Evolutionary conservation across 2,113 vertebrate species (phyloP).

Genomic region (Myocastor coypus): DNA sequence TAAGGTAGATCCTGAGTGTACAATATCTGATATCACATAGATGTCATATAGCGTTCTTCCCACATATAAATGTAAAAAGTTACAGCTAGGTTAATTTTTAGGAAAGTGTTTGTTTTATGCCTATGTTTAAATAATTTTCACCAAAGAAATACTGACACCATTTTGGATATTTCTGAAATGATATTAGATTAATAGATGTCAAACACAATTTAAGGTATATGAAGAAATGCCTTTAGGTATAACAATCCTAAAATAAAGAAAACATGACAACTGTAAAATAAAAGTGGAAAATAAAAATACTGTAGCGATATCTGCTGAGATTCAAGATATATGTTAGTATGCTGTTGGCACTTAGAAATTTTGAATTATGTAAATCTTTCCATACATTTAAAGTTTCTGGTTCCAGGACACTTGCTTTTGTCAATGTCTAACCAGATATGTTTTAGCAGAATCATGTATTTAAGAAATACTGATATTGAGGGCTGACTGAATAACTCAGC

Average conservation of each 20-base stretch:
- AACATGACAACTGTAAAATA: background rate
- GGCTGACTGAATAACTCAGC: no score
- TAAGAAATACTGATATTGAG: background rate
- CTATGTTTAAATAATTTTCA: background rate
- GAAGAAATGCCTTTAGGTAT: background rate
- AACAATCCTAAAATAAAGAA: background rate
- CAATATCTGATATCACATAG: background rate
- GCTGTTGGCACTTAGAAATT: background rate
- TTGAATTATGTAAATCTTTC: constrained; percentile 17
- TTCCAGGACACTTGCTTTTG: background rate
- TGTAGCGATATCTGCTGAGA: background rate
- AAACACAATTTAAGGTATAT: background rate
- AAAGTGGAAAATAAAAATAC: background rate
- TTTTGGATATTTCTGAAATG: background rate
- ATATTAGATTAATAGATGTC: constrained; percentile 9
- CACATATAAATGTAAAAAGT: background rate
- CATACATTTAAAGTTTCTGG: background rate
- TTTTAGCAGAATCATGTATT: background rate
- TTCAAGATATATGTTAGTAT: background rate
- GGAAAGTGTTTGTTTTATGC: background rate
- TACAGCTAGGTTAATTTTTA: background rate
- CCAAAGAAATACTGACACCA: background rate
- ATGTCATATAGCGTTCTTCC: background rate
- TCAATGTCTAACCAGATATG: background rate
- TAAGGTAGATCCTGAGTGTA: no score